phyloP scores from a whole-genome alignment of 37 sponge, comb jelly and placozoan species.

The Corticium candelabrum region DNA sequence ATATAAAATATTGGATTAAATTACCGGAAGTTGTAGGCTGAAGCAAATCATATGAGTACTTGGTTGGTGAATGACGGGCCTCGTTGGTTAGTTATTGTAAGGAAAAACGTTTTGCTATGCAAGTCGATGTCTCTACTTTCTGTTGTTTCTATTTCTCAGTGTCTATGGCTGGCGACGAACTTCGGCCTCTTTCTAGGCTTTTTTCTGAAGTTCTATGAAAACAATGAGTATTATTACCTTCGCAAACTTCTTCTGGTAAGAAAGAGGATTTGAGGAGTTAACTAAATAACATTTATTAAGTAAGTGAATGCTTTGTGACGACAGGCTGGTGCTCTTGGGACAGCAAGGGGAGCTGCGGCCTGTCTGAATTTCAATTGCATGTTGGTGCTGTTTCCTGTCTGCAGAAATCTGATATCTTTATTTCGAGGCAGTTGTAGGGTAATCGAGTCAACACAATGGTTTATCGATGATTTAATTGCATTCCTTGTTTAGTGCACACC shows the following conservation, averaged over 20 bases:
- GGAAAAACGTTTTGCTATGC: no score
- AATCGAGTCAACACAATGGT: not conserved
- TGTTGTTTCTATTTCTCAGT: not conserved
- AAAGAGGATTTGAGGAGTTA: not conserved
- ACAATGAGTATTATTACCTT: not conserved
- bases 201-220: not conserved
- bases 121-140: no score
- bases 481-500: constrained; percentile 78
- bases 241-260: not conserved
- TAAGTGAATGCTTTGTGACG: no score
- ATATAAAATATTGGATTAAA: no score
- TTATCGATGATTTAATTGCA: no score
- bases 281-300: no score
- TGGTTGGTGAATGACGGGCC: not conserved
- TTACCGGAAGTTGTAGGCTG: no score
- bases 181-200: not conserved
- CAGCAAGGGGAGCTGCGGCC: constrained; percentile 75
- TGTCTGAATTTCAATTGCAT: constrained; percentile 81
- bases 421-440: constrained; percentile 71
- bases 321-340: constrained; percentile 61
- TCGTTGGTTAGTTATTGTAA: constrained; percentile 16
- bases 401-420: constrained; percentile 73
- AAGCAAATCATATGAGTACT: no score
- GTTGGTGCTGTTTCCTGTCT: constrained; percentile 73
- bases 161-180: not conserved